Conservation (phyloP, 2,888 invertebrate genomes). For the Oscheius myriophilus region DNA sequence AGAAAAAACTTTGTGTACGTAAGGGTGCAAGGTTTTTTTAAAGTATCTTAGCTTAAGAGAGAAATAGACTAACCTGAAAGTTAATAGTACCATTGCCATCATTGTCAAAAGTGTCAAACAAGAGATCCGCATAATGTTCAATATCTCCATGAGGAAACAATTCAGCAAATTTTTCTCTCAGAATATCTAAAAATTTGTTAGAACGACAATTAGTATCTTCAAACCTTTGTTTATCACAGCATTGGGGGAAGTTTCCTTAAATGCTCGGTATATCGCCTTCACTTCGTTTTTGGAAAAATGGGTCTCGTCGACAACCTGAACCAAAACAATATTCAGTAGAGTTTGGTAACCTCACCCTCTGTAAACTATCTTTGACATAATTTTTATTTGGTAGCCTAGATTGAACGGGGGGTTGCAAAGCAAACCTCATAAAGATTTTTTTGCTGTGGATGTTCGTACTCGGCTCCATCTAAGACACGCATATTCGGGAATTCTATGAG, state of each 20-base stretch:
- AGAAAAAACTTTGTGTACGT: no score
- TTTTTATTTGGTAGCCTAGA: not conserved
- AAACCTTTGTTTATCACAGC: slow-evolving; percentile 62
- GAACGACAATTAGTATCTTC: not conserved
- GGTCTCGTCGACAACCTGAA: slow-evolving; percentile 63
- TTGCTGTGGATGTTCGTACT: slow-evolving; percentile 27
- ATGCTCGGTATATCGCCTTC: slow-evolving; percentile 63
- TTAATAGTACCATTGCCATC: slow-evolving; percentile 66
- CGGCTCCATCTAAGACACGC: slow-evolving; percentile 7
- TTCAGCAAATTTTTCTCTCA: slow-evolving; percentile 63
- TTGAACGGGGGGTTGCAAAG: not conserved
- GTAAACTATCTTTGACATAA: slow-evolving; percentile 18
- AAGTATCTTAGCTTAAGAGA: no score
- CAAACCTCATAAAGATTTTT: slow-evolving; percentile 27
- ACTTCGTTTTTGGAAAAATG: slow-evolving; percentile 66
- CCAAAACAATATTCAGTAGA: not conserved
- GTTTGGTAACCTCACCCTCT: slow-evolving; percentile 8
- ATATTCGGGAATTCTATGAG: no score
- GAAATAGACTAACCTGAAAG: slow-evolving; percentile 57
- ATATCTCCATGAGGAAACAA: slow-evolving; percentile 66
- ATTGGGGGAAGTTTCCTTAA: slow-evolving; percentile 65
- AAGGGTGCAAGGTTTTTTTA: no score
- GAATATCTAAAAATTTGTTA: slow-evolving; percentile 46
- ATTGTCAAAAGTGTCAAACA: slow-evolving; percentile 65
- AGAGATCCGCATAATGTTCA: slow-evolving; percentile 64